phyloP scores from a whole-genome alignment of 30 jellyfish, hydroid and myxozoan genomes.

The Cassiopea xamachana region DNA sequence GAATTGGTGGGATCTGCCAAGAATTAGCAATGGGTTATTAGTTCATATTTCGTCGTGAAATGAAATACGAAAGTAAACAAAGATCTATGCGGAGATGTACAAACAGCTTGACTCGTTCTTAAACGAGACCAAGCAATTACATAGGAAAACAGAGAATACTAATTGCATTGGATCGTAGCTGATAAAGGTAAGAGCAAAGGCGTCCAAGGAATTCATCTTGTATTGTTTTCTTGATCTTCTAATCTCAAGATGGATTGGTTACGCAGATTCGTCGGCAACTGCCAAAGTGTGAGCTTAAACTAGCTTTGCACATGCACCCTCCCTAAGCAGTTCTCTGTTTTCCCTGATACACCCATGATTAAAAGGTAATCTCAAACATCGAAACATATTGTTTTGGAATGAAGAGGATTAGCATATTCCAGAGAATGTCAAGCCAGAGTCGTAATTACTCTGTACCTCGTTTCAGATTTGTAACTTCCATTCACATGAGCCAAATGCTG shows the following conservation, averaged over 20 bases:
- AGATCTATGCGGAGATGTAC: background rate
- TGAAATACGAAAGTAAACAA: constrained; percentile 8
- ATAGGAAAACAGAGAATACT: constrained; percentile 17
- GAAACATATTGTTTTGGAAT: constrained; percentile 4
- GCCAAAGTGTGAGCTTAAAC: constrained; percentile 33
- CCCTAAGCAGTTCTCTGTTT: background rate
- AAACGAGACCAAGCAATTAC: constrained; percentile 38
- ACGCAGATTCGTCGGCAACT: constrained; percentile 34
- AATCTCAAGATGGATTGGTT: constrained; percentile 28
- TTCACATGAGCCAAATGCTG: background rate
- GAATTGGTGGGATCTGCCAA: constrained; percentile 8
- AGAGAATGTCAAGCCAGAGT: background rate
- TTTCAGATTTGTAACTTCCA: background rate
- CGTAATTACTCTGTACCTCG: background rate
- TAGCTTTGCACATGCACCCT: constrained; percentile 24
- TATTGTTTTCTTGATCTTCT: constrained; percentile 38
- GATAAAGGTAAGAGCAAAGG: constrained; percentile 42
- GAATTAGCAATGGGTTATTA: constrained; percentile 11
- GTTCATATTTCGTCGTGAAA: constrained; percentile 17
- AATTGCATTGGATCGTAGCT: constrained; percentile 32
- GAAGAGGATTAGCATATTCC: constrained; percentile 12
- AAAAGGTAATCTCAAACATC: constrained; percentile 14
- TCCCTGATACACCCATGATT: background rate
- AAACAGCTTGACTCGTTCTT: constrained; percentile 36
- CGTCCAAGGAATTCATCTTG: constrained; percentile 34